A percentile compares a stretch with the other conserved stretches of the same genome.
Conservation (phyloP, 2,797 vertebrate species). For the Enteromius anoplus region DNA sequence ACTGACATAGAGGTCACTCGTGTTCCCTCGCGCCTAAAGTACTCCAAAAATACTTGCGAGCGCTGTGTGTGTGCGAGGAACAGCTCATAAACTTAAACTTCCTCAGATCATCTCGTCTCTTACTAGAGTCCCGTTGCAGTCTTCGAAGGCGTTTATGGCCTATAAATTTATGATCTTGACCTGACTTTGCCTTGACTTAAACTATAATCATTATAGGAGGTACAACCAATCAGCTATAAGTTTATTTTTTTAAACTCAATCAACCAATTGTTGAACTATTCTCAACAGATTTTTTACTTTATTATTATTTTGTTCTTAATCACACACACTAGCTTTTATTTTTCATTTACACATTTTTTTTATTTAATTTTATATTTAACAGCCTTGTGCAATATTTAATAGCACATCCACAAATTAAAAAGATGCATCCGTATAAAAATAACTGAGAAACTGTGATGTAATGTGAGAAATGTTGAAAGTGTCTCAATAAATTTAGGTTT, state of each 20-base stretch:
- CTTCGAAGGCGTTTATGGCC: background rate
- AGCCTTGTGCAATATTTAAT: background rate
- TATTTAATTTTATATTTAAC: background rate
- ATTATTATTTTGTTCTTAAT: background rate
- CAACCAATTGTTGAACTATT: background rate
- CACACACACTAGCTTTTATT: background rate
- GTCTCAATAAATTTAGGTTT: too few species aligned
- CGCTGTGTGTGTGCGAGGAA: background rate
- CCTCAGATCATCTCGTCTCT: background rate
- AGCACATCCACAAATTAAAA: background rate
- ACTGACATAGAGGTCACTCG: constrained; percentile 46
- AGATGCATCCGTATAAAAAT: too few species aligned
- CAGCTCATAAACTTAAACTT: background rate
- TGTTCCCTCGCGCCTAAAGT: constrained; percentile 36
- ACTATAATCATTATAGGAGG: background rate
- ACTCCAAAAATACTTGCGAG: constrained; percentile 41
- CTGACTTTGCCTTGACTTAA: background rate
- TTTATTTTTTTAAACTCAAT: background rate
- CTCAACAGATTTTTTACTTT: background rate
- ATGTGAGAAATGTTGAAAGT: too few species aligned
- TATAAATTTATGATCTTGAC: constrained; percentile 3
- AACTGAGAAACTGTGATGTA: too few species aligned
- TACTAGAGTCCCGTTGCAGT: background rate
- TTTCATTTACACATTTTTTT: background rate
- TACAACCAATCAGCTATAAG: background rate